Percentiles rank a stretch among this genome's conserved stretches.
Conservation (phyloP, 2,888 invertebrate genomes). For the Philaethria dido region DNA sequence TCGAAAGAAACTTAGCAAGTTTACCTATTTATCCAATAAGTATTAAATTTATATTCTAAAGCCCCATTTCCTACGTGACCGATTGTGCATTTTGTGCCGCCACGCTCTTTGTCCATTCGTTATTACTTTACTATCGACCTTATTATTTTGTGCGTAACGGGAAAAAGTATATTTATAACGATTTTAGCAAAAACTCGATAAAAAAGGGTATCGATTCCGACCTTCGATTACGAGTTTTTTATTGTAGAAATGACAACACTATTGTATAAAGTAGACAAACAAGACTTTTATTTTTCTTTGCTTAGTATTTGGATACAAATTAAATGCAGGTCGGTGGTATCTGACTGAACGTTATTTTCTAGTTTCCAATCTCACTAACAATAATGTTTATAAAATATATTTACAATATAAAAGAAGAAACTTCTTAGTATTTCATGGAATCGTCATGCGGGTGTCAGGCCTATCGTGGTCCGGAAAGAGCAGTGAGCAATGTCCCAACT, state of each 20-base stretch:
- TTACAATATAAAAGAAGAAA: no score
- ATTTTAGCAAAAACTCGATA: background rate
- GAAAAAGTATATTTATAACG: background rate
- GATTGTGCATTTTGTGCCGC: slow-evolving; percentile 20
- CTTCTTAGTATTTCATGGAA: no score
- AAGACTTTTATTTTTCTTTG: background rate
- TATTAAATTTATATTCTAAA: slow-evolving; percentile 23
- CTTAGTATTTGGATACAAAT: no score
- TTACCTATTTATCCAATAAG: background rate
- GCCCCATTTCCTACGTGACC: slow-evolving; percentile 25
- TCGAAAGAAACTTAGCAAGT: background rate
- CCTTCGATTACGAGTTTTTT: background rate
- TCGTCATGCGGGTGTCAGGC: no score
- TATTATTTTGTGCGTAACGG: slow-evolving; percentile 25
- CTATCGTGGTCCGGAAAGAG: no score
- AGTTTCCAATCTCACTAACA: no score
- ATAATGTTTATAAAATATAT: no score
- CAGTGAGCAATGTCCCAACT: no score
- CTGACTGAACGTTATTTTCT: no score
- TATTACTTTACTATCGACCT: slow-evolving; percentile 23
- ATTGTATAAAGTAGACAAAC: background rate
- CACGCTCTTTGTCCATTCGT: slow-evolving; percentile 20
- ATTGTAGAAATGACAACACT: background rate
- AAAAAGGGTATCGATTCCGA: background rate
- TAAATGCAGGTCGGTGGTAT: no score